phyloP scores from a whole-genome alignment of 2,888 invertebrate species.

The Sepiola atlantica region DNA sequence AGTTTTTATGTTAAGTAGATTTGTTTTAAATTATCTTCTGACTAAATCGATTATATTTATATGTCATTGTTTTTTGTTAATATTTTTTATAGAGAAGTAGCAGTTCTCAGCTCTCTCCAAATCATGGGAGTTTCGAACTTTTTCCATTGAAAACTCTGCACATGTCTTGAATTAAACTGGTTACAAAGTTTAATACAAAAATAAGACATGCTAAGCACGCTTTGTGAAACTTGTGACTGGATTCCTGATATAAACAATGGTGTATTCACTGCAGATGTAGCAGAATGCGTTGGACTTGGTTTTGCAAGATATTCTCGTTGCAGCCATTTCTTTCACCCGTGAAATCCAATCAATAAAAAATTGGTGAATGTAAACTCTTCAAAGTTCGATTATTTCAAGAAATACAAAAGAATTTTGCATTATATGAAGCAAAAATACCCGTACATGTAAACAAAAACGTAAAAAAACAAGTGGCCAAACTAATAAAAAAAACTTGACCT shows the following conservation, averaged over 20 bases:
- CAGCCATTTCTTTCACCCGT: neutral
- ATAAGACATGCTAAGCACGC: neutral
- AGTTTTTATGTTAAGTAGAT: neutral
- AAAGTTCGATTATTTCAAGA: constrained; percentile 32
- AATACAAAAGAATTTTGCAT: neutral
- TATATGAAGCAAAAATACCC: neutral
- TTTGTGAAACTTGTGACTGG: neutral
- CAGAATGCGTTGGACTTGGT: neutral
- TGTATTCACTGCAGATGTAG: neutral
- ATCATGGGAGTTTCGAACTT: neutral
- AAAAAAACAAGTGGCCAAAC: neutral
- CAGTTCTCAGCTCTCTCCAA: neutral
- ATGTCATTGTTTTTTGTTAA: neutral
- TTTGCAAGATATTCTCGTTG: neutral
- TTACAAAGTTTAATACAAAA: neutral
- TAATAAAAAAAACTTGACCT: neutral
- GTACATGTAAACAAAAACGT: constrained; percentile 2
- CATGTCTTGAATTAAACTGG: neutral
- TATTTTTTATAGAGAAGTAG: neutral
- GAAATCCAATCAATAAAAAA: too few relatives aligned
- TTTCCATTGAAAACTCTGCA: neutral
- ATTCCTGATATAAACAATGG: too few relatives aligned
- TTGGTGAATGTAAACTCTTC: too few relatives aligned
- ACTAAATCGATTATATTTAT: neutral
- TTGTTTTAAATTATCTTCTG: neutral